Conservation (phyloP, 1,140 invertebrate genomes). For the Camponotus vicinus region DNA sequence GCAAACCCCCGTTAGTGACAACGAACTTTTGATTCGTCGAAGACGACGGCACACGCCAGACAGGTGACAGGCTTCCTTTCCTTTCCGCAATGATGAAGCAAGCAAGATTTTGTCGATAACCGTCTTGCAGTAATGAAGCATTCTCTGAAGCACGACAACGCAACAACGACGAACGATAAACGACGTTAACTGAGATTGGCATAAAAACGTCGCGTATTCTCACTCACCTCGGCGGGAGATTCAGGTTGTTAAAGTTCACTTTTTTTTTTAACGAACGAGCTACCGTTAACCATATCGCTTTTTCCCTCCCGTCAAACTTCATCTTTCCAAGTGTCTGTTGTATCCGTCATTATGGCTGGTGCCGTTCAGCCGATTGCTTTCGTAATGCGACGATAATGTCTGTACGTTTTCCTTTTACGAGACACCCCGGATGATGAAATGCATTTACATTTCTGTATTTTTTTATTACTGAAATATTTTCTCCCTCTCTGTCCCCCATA, state of each 20-base stretch:
- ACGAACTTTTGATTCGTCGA: conserved; percentile 15
- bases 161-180: not conserved
- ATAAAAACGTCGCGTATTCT: conserved; percentile 27
- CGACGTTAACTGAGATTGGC: not conserved
- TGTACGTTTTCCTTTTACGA: not conserved
- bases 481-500: not conserved
- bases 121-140: conserved; percentile 14
- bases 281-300: conserved; percentile 68
- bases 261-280: conserved; percentile 41
- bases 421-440: not conserved
- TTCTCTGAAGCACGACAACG: conserved; percentile 26
- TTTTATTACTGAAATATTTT: not conserved
- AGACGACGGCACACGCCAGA: not conserved
- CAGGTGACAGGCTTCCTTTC: conserved; percentile 7
- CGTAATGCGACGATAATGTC: not conserved
- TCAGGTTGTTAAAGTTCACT: conserved; percentile 40
- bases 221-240: conserved; percentile 9
- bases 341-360: not conserved
- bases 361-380: conserved; percentile 3
- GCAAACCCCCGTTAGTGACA: not conserved
- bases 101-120: not conserved
- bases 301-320: conserved; percentile 26
- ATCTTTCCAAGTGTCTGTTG: conserved; percentile 7
- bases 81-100: conserved; percentile 33
- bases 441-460: conserved; percentile 13